These are phyloP conservation scores for Rhynchonycteris naso DNA, from an alignment of 2,797 vertebrate genomes.

Conservation along the genomic window DNA sequence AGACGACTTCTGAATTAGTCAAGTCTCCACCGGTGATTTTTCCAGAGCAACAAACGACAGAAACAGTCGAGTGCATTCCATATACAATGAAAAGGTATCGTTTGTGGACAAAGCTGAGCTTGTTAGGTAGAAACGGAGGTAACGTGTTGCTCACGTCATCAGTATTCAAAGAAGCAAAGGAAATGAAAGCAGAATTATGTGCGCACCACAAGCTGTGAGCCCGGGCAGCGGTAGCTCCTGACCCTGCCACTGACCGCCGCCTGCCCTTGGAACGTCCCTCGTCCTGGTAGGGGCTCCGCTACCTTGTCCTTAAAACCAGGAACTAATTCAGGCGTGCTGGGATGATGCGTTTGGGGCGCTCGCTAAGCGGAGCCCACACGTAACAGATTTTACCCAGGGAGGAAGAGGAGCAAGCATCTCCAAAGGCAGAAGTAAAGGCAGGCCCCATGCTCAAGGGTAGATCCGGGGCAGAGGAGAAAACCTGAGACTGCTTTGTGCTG, in stretches of 20 bases:
- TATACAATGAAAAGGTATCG: too few species aligned
- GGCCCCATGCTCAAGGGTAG: fast-evolving
- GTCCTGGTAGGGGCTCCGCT: not conserved
- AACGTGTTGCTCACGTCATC: too few species aligned
- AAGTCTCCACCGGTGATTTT: not conserved
- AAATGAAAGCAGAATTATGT: fast-evolving
- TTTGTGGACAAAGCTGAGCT: not conserved
- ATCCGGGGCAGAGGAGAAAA: fast-evolving
- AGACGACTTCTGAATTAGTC: not conserved
- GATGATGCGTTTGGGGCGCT: fast-evolving
- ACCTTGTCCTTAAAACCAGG: not conserved
- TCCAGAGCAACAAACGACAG: not conserved
- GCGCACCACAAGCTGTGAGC: fast-evolving
- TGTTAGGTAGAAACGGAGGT: fast-evolving
- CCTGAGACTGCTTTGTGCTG: fast-evolving
- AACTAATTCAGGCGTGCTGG: not conserved
- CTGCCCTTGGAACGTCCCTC: not conserved
- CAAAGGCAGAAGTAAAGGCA: not conserved
- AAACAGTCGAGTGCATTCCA: not conserved
- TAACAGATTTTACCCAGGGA: not conserved
- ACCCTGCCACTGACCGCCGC: not conserved
- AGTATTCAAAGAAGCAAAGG: too few species aligned
- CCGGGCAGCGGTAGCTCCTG: fast-evolving
- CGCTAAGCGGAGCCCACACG: fast-evolving
- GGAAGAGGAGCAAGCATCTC: not conserved